phyloP scores from a whole-genome alignment of 2,797 vertebrate species.

The Calcarius lapponicus region DNA sequence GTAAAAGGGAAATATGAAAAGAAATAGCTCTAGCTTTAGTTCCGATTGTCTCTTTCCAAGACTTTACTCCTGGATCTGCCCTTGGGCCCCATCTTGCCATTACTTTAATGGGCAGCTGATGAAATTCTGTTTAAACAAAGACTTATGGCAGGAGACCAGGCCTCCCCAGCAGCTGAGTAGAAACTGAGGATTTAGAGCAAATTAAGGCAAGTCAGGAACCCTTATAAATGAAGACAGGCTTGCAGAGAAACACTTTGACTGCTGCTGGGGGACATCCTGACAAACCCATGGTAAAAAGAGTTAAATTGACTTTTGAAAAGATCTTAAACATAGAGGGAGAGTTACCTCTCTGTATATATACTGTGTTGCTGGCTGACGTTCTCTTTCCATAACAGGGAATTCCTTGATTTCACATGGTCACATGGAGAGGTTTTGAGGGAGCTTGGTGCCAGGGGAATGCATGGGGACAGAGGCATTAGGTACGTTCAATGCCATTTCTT shows the following conservation, averaged over 20 bases:
- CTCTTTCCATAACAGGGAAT: not conserved
- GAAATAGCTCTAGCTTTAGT: not conserved
- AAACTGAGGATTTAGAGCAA: conserved; percentile 21
- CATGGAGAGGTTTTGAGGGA: not conserved
- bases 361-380: not conserved
- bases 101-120: not conserved
- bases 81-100: not conserved
- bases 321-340: not conserved
- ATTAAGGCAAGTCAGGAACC: not conserved
- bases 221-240: not conserved
- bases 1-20: not conserved
- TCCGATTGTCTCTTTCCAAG: not conserved
- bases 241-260: not conserved
- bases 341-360: not conserved
- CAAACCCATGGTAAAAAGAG: not conserved
- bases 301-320: not conserved
- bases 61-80: not conserved
- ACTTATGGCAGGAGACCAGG: not conserved
- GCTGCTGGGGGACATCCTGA: not conserved
- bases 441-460: not conserved
- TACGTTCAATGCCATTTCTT: not conserved
- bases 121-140: not conserved
- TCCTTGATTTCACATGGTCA: not conserved
- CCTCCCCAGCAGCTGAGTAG: not conserved
- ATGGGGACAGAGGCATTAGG: not conserved